Evolutionary conservation across 2,888 invertebrate genomes (phyloP).

Genomic region (Pterostichus niger): DNA sequence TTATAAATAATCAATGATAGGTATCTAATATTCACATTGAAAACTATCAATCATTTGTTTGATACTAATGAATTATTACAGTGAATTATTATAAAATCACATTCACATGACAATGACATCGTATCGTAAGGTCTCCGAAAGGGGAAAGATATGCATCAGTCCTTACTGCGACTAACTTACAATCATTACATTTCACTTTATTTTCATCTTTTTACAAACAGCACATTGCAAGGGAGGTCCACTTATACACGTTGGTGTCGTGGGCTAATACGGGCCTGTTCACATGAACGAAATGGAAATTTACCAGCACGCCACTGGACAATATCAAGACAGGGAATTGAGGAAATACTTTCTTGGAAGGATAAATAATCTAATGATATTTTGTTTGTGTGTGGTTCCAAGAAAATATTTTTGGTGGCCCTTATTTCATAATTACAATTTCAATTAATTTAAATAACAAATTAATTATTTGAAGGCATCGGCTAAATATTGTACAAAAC

Average conservation of each 20-base stretch:
- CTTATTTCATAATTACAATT: too few relatives aligned
- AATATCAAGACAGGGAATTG: too few relatives aligned
- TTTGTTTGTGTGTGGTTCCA: too few relatives aligned
- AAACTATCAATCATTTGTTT: conserved; percentile 69
- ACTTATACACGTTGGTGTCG: conserved; percentile 19
- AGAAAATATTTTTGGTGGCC: too few relatives aligned
- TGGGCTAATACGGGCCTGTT: conserved; percentile 21
- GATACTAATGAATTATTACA: conserved; percentile 67
- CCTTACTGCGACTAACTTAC: conserved; percentile 45
- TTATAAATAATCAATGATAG: conserved; percentile 72
- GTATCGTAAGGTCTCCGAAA: conserved; percentile 66
- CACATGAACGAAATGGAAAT: neutral
- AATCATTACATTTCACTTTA: conserved; percentile 49
- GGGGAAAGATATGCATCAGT: conserved; percentile 66
- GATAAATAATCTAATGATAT: too few relatives aligned
- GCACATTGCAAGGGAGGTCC: conserved; percentile 33
- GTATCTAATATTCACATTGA: conserved; percentile 74
- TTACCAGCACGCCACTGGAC: neutral
- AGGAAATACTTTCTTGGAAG: too few relatives aligned
- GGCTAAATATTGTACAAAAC: too few relatives aligned
- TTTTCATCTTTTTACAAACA: conserved; percentile 42
- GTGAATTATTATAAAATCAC: conserved; percentile 74
- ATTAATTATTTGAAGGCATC: too few relatives aligned
- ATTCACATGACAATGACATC: conserved; percentile 71
- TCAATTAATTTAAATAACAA: too few relatives aligned